Base-by-base conservation (phyloP, 1,140 invertebrate species). In the Drosophila mayri region DNA sequence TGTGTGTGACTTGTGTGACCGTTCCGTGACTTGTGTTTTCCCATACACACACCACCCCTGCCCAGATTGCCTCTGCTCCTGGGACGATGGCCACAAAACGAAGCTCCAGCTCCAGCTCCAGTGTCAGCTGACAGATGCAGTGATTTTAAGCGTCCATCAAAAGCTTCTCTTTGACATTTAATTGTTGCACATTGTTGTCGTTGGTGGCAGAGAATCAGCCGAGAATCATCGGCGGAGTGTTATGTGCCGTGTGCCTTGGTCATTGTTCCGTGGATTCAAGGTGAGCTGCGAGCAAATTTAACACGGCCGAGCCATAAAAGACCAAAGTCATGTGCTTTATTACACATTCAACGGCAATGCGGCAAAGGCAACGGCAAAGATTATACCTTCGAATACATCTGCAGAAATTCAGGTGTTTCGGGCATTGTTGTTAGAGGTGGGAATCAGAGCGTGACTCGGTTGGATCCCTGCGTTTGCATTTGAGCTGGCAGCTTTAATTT, bases 141-240 rank as follows among this genome's bases (percentile, higher is more conserved):
- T 90, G 85, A 90, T 90, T 90, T 90, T 81, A 73, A 90, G 85
- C 85, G 85, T 90, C 85, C 85, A 90, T 90, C 85, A 90, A 90
- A 81, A 81, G 78, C 76, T 63, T 50, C 85, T 76, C 78, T 90
- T 90, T 90, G 85, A 81, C 85, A 85, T 90, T 90, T 90, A 90
- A 90, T 90, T 90, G 85, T 79, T 78, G 73, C 77, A 77, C 83
- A 88, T 84, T 88, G 84, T 79, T 79, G 80, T 67, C 66, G 64
- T 44, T 46, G 46, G 44, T 28, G 60, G 30, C 25, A 37, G 52
- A 43, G 37, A 43, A 70, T 70, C 66, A 65, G n/a, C 47, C 46
- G 59, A 49, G 59, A 54, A 40, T 40, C 25, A 43, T 38, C 35
- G 64, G 22, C 16, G 14, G 18, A 52, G 28, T 40, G 44, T 20